A percentile compares a stretch with the other conserved stretches of the same genome.
phyloP scores from a whole-genome alignment of 2,888 invertebrate genomes.

The Philereme transversata region DNA sequence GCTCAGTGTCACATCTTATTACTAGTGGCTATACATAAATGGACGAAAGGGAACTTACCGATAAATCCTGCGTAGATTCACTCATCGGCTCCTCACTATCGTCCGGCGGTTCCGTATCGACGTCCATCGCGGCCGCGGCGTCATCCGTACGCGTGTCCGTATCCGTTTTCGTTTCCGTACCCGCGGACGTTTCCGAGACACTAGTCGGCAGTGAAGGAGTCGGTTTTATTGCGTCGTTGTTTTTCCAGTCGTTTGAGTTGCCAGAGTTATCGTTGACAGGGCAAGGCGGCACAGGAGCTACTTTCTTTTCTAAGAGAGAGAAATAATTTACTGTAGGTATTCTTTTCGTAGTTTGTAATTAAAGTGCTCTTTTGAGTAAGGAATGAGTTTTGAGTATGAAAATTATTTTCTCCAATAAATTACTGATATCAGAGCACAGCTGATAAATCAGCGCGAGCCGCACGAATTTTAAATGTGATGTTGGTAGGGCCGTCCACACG shows the following conservation, averaged over 20 bases:
- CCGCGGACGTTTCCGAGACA: constrained; percentile 51
- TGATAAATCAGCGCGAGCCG: no score
- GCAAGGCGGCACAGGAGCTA: constrained; percentile 54
- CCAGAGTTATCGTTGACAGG: constrained; percentile 66
- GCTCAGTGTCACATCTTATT: no score
- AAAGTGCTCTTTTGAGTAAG: no score
- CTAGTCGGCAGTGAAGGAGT: constrained; percentile 69
- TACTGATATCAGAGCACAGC: no score
- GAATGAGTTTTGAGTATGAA: no score
- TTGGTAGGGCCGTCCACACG: no score
- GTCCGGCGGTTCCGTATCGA: constrained; percentile 37
- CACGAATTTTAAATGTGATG: no score
- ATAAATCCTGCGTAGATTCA: constrained; percentile 44
- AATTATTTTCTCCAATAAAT: no score
- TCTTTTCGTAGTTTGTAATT: no score
- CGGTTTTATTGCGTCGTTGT: constrained; percentile 53
- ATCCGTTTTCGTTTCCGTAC: constrained; percentile 20
- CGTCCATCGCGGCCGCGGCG: constrained; percentile 15
- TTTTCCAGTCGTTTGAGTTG: constrained; percentile 63
- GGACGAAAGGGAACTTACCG: constrained; percentile 39
- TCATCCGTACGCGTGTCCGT: constrained; percentile 38
- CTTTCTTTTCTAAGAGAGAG: constrained; percentile 51
- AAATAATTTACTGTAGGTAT: no score
- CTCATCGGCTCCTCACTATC: constrained; percentile 36
- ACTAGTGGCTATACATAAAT: neutral